These are phyloP conservation scores for Sarotherodon lohbergeri DNA, from an alignment of 2,113 vertebrate genomes.

Conservation along the genomic window DNA sequence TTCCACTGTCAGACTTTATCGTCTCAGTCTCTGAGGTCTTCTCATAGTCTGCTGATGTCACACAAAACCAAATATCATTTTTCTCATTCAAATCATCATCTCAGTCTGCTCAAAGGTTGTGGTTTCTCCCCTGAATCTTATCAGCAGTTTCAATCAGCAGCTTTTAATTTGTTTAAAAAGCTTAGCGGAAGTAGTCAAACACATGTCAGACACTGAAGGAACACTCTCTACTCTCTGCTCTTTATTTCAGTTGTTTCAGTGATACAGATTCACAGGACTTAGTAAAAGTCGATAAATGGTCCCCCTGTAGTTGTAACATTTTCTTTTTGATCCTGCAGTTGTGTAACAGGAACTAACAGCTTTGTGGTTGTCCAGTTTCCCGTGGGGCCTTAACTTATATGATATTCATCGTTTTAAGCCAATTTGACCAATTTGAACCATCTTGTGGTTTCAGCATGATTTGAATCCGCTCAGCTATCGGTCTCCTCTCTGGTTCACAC, in stretches of 20 bases:
- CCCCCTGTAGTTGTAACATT: not conserved
- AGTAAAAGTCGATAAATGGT: not conserved
- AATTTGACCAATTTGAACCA: rapidly evolving
- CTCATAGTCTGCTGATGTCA: not conserved
- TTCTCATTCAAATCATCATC: not conserved
- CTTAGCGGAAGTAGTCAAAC: not conserved
- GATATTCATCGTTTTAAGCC: rapidly evolving
- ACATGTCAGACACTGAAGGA: rapidly evolving
- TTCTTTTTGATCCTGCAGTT: rapidly evolving
- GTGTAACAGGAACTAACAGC: not conserved
- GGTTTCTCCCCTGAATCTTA: not conserved
- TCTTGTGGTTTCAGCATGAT: not conserved
- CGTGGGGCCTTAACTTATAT: rapidly evolving
- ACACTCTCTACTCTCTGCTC: not conserved
- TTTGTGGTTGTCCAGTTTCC: not conserved
- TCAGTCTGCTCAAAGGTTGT: not conserved
- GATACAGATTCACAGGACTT: not conserved
- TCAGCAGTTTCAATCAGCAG: not conserved
- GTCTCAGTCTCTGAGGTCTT: not conserved
- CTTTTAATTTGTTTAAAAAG: not conserved
- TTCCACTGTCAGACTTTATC: not conserved
- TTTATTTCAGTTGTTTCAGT: not conserved
- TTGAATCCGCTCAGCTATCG: not conserved
- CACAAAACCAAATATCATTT: not conserved
- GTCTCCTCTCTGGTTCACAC: not conserved